These are phyloP conservation scores for Urophycis tenuis DNA, from an alignment of 2,797 vertebrate genomes.

Conservation along the genomic window DNA sequence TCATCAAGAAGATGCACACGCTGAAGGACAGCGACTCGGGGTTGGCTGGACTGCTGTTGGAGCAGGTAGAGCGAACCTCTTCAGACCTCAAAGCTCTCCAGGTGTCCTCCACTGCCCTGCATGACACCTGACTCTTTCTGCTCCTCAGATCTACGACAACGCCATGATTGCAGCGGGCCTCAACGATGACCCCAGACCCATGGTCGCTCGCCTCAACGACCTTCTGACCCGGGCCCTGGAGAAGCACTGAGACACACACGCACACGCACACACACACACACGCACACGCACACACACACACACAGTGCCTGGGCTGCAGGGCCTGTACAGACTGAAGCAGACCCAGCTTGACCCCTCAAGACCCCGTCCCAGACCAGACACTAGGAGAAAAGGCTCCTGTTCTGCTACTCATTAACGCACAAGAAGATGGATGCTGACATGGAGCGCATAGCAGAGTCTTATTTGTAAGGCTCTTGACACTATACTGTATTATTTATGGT, in stretches of 20 bases:
- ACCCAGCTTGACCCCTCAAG: neutral
- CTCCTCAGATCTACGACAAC: slow-evolving; percentile 87
- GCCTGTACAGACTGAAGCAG: neutral
- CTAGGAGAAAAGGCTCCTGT: neutral
- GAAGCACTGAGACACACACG: slow-evolving; percentile 69
- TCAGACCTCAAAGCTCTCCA: neutral
- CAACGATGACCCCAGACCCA: slow-evolving; percentile 87
- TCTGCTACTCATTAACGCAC: neutral
- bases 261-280: slow-evolving; percentile 5
- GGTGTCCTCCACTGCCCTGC: neutral
- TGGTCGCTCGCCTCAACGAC: slow-evolving; percentile 84
- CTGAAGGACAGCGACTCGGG: slow-evolving; percentile 79
- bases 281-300: slow-evolving; percentile 5
- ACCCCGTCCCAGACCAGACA: neutral
- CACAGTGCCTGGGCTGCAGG: slow-evolving; percentile 11
- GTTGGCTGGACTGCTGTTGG: slow-evolving; percentile 83
- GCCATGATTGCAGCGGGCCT: slow-evolving; percentile 94
- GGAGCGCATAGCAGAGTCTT: neutral
- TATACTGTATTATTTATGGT: neutral
- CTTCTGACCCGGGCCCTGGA: slow-evolving; percentile 85
- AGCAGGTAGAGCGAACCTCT: slow-evolving; percentile 74
- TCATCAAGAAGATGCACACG: slow-evolving; percentile 83
- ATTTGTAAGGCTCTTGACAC: neutral
- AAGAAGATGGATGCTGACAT: neutral
- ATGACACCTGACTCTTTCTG: neutral